Evolutionary conservation across 2,113 vertebrate species (phyloP), one percentile per base, ranked within the genome.

Genomic region (Smithornis capensis): DNA sequence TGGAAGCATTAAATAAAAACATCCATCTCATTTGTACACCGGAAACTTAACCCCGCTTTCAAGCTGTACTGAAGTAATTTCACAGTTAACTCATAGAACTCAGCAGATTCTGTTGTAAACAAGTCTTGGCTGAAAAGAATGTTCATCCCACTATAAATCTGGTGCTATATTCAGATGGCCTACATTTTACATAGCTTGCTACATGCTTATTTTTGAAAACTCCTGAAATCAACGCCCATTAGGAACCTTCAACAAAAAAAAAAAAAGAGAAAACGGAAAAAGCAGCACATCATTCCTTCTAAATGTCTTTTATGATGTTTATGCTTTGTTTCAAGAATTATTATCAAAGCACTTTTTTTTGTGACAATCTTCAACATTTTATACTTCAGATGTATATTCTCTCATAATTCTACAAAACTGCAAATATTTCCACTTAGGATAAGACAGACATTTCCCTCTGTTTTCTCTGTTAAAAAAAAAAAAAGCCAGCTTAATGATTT

Each of bases 1-100:
- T 70, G 71, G 83, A 91, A 92, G 47, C 59, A 33, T 78, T 91
- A 74, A 89, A 50, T 31, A 75, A 81, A 90, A 83, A 78, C 90
- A 81, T 59, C 68, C 80, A 74, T 37, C 10, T 38, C 52, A 70
- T 35, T 49, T 44, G 62, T 35, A 49, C 35, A 14, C 0, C 6
- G 71, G 73, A 90, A 91, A 78, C 40, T 63, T 56, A 57, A 94
- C 28, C 44, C 49, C 1, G 0, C 53, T 78, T 89, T 84, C 95
- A 85, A 82, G 65, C 40, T 38, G 24, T 25, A 75, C 60, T 68
- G 19, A 85, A 91, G 31, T 44, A 56, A 93, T 87, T 94, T 85
- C 65, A 75, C 65, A 71, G 60, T 31, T 60, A 78, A 64, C 55
- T 69, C 56, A 74, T 19, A 50, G 33, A 84, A 65, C 38, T 60